These are phyloP conservation scores for Sinopyrophorus schimmeli DNA, from an alignment of 2,888 invertebrate species.

Conservation along the genomic window DNA sequence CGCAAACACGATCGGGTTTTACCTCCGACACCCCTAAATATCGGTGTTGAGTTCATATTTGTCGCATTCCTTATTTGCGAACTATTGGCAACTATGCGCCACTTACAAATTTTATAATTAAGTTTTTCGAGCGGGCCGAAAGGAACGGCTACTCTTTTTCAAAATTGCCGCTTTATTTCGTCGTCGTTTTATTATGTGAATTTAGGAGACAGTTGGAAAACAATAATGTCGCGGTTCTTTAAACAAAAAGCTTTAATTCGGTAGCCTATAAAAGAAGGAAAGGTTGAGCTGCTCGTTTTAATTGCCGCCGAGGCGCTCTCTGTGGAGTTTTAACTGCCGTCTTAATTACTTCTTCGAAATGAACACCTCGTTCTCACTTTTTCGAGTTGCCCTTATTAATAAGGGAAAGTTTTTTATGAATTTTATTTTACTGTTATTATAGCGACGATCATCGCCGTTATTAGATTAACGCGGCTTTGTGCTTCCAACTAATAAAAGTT, in stretches of 20 bases:
- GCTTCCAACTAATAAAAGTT: too few species aligned
- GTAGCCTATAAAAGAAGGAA: constrained; percentile 11
- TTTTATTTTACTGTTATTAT: constrained; percentile 24
- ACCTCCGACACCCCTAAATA: constrained; percentile 45
- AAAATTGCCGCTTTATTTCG: too few species aligned
- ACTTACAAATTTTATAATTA: constrained; percentile 40
- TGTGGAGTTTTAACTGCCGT: constrained; percentile 44
- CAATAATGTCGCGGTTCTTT: constrained; percentile 11
- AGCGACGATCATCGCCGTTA: constrained; percentile 14
- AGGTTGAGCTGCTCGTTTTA: constrained; percentile 40
- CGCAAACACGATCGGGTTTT: constrained; percentile 44
- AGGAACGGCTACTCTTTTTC: too few species aligned
- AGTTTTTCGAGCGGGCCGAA: neutral
- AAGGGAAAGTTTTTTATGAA: constrained; percentile 28
- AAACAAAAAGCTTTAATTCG: constrained; percentile 8
- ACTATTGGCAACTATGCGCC: constrained; percentile 50
- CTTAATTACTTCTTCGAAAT: constrained; percentile 47
- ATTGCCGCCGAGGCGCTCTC: constrained; percentile 41
- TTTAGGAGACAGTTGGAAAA: neutral
- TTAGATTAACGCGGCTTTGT: neutral
- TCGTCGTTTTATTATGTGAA: too few species aligned
- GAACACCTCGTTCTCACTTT: constrained; percentile 43
- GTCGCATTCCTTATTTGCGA: constrained; percentile 49
- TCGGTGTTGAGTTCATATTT: constrained; percentile 49
- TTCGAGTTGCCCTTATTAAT: constrained; percentile 33